Conservation (phyloP, 2,113 vertebrate genomes). For the Actenoides lindsayi region DNA sequence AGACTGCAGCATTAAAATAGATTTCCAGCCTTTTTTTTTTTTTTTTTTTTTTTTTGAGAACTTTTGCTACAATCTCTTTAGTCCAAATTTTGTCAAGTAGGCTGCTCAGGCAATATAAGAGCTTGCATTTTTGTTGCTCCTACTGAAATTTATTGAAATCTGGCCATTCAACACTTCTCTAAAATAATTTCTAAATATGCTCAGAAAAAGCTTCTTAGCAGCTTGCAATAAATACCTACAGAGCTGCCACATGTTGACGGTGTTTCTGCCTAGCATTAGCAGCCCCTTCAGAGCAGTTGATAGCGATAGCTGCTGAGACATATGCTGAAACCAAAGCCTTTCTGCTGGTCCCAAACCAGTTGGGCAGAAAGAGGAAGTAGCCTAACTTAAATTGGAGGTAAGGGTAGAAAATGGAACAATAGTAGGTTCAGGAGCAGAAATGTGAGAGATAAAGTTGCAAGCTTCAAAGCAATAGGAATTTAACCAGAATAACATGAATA, state of each 20-base stretch:
- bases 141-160: conserved; percentile 47
- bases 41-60: background rate
- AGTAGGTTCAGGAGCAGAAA: background rate
- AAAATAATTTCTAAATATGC: conserved; percentile 40
- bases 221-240: conserved; percentile 35
- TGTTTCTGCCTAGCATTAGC: background rate
- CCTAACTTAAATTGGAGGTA: background rate
- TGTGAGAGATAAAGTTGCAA: background rate
- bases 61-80: background rate
- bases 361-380: background rate
- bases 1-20: background rate
- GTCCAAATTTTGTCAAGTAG: background rate
- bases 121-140: background rate
- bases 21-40: background rate
- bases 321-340: background rate
- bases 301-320: background rate
- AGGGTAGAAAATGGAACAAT: background rate
- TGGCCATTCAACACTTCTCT: background rate
- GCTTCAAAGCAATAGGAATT: background rate
- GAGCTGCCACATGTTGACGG: background rate
- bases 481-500: background rate
- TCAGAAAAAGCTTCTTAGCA: conserved; percentile 47
- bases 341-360: background rate
- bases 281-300: background rate
- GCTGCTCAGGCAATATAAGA: background rate